Conservation (phyloP, 2,797 vertebrate species). For the Distichodus sexfasciatus region DNA sequence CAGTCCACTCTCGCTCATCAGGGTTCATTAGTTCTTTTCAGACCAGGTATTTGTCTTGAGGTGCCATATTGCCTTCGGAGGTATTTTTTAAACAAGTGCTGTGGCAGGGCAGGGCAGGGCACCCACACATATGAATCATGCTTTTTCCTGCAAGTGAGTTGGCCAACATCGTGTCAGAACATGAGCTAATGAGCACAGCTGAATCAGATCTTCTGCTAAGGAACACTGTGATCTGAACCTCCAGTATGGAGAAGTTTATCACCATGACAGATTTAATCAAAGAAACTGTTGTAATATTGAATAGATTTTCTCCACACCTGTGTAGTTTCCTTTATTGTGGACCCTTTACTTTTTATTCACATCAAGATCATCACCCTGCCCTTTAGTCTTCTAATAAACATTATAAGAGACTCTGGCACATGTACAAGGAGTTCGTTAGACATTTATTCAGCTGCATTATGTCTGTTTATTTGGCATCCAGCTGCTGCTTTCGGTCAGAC, state of each 20-base stretch:
- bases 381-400: conserved; percentile 38
- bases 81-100: not conserved
- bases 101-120: not conserved
- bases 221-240: not conserved
- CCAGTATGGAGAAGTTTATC: not conserved
- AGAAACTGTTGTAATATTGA: too few species aligned
- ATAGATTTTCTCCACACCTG: too few species aligned
- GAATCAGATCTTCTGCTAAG: not conserved
- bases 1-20: too few species aligned
- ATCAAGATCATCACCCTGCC: not conserved
- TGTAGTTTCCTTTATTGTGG: not conserved
- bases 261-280: too few species aligned
- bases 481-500: conserved; percentile 21
- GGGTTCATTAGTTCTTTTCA: too few species aligned
- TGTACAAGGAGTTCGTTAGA: conserved; percentile 37
- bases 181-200: conserved; percentile 1
- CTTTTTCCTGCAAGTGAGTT: not conserved
- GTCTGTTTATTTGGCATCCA: conserved; percentile 47
- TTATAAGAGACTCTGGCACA: conserved; percentile 54
- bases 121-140: not conserved
- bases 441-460: conserved; percentile 34
- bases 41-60: not conserved
- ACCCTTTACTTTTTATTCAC: not conserved
- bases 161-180: conserved; percentile 11
- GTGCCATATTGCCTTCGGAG: not conserved